These are phyloP conservation scores for Caenorhabditis becei DNA, from an alignment of 2,888 invertebrate species.

Conservation along the genomic window DNA sequence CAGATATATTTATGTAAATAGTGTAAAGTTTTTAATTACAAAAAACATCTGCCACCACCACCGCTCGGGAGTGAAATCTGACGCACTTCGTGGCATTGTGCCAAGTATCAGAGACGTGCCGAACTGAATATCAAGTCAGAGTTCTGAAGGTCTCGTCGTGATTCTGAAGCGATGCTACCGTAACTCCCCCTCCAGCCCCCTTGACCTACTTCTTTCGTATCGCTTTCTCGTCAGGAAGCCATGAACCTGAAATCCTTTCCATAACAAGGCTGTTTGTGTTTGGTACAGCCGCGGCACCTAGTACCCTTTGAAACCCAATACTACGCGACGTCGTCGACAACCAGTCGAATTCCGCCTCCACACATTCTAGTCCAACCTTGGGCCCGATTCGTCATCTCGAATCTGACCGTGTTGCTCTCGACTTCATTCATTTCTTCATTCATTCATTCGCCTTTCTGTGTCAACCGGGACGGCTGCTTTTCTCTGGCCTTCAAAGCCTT, in stretches of 20 bases:
- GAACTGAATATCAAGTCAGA: too few species aligned
- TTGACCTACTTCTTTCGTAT: too few species aligned
- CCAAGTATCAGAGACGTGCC: too few species aligned
- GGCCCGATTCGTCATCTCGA: neutral
- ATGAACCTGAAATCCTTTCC: neutral
- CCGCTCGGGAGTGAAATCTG: too few species aligned
- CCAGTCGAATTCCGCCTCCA: neutral
- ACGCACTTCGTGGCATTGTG: too few species aligned
- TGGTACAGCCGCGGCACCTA: neutral
- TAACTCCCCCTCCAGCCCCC: too few species aligned
- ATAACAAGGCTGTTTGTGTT: slow-evolving; percentile 13
- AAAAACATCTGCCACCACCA: slow-evolving; percentile 2
- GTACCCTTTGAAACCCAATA: slow-evolving; percentile 26
- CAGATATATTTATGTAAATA: neutral
- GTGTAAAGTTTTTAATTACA: neutral
- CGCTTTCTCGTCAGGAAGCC: too few species aligned
- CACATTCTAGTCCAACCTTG: neutral
- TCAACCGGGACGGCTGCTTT: neutral
- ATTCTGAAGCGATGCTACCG: too few species aligned
- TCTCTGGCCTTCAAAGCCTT: neutral
- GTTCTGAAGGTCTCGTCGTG: too few species aligned
- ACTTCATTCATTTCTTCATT: slow-evolving; percentile 15
- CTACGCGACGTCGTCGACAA: neutral
- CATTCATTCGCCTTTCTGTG: slow-evolving; percentile 8
- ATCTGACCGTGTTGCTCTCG: slow-evolving; percentile 4